A percentile compares a stretch with the other conserved stretches of the same genome.
Evolutionary conservation across 2,888 invertebrate species (phyloP).

Genomic region (Agrotis exclamationis): DNA sequence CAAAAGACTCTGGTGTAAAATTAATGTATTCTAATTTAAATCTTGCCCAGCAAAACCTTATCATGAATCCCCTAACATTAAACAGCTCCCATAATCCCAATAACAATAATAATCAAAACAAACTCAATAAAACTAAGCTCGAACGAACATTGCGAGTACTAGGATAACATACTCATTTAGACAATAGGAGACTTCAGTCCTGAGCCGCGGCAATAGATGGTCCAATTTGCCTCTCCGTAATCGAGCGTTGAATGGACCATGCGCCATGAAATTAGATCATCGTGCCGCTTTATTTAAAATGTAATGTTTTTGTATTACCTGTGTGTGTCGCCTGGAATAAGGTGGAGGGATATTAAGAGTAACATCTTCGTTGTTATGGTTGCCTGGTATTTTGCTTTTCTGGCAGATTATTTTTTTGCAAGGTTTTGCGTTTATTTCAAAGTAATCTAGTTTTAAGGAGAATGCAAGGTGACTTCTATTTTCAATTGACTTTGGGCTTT

Average conservation of each 20-base stretch:
- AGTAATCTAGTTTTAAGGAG: neutral
- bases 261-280: conserved; percentile 87
- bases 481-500: neutral
- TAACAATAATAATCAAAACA: conserved; percentile 27
- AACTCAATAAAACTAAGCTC: conserved; percentile 49
- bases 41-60: neutral
- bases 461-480: neutral
- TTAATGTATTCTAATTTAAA: no score
- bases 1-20: neutral
- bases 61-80: neutral
- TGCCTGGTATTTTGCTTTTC: conserved; percentile 4
- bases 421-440: neutral
- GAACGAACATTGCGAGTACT: conserved; percentile 70
- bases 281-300: conserved; percentile 59
- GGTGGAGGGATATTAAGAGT: conserved; percentile 38
- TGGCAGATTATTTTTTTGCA: neutral
- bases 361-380: conserved; percentile 33
- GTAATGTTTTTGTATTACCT: conserved; percentile 59
- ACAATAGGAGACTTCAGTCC: conserved; percentile 69
- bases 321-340: conserved; percentile 45
- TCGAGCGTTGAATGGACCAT: conserved; percentile 86
- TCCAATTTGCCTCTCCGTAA: conserved; percentile 87
- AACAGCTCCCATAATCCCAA: conserved; percentile 15
- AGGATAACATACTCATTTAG: conserved; percentile 79
- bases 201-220: conserved; percentile 81